Conservation (phyloP, 2,113 vertebrate species). For the Pachypanchax playfairii region DNA sequence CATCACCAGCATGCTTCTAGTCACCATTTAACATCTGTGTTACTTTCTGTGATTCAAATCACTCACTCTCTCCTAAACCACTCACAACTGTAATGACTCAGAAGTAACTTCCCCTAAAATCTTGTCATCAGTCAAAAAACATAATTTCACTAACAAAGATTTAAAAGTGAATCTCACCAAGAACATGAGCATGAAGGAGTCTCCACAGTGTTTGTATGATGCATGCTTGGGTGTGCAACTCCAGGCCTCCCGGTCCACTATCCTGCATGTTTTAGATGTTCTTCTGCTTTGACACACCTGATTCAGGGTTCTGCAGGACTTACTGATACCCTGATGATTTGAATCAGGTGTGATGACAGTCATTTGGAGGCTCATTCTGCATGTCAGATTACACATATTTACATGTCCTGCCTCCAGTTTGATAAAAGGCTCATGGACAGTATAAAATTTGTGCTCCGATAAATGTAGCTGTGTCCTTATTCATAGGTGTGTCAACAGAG, state of each 20-base stretch:
- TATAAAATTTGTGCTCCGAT: background rate
- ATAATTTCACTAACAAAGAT: background rate
- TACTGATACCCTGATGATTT: too few species aligned
- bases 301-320: too few species aligned
- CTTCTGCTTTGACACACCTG: too few species aligned
- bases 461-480: conserved; percentile 18
- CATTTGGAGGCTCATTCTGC: too few species aligned
- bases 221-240: too few species aligned
- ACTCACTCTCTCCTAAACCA: background rate
- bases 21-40: background rate
- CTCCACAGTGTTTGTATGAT: background rate
- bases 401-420: background rate
- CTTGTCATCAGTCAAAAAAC: background rate
- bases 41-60: background rate
- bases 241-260: too few species aligned
- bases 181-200: background rate
- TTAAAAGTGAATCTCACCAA: background rate
- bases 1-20: background rate
- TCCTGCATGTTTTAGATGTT: too few species aligned
- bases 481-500: conserved; percentile 22
- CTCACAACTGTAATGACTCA: background rate
- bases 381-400: background rate
- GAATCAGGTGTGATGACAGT: too few species aligned
- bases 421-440: background rate
- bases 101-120: background rate